Base-by-base conservation (phyloP, 2,113 vertebrate genomes). In the Tautogolabrus adspersus region DNA sequence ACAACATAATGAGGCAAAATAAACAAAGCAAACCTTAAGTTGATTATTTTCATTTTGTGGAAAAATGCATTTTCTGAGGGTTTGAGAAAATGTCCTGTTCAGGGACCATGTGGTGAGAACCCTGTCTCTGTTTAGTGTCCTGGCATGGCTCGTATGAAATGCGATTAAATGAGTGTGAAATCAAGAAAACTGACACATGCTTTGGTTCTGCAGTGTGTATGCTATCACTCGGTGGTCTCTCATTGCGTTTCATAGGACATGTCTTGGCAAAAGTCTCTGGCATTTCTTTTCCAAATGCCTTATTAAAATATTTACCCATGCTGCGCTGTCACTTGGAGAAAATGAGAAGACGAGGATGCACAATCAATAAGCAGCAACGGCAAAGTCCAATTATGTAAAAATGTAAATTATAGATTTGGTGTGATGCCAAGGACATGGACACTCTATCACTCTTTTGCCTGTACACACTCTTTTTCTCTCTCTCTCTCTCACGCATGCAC, bases 351-450 rank as follows among this genome's bases (percentile, higher is more conserved):
- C 16, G 37, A 81, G 81, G 71, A 86, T 58, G 62, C 64, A 61
- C 89, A 87, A 92, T 93, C 91, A 93, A 94, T 92, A 93, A 86
- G 88, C 80, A 88, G 91, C 87, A 91, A 90, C 87, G 75, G 81
- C 87, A 90, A 91, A 88, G 90, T 88, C 90, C 92, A 93, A 91
- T 94, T 93, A 91, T 88, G 85, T 88, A 79, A 93, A 93, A 90
- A 91, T 92, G 88, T 89, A 91, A 93, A 93, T 91, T 91, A 92
- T 86, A 87, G 87, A 92, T 91, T 88, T 88, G 83, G 87, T 85
- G 73, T 66, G 84, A 90, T 86, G 88, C 90, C 89, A 90, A 90
- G 84, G 87, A 93, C 87, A 81, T 66, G 62, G 81, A 81, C 81
- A 86, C 75, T 85, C 61, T 71, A 38, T 56, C 80, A 47, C 83